phyloP scores from a whole-genome alignment of 2,797 vertebrate species.

The Pipistrellus nathusii region DNA sequence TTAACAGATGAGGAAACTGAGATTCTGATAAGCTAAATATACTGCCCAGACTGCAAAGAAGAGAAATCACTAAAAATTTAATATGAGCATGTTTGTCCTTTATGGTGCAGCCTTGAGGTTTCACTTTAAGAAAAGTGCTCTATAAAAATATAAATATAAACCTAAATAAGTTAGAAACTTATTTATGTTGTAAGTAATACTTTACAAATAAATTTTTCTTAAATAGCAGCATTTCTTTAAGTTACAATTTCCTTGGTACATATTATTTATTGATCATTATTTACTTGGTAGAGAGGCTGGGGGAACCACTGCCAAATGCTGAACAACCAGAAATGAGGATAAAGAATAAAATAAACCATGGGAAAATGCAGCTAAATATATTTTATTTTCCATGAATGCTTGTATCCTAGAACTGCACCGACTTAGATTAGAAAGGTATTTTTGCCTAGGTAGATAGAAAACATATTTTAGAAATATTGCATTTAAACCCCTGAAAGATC shows the following conservation, averaged over 20 bases:
- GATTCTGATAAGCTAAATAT: neutral
- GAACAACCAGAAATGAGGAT: conserved; percentile 43
- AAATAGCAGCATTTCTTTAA: conserved; percentile 56
- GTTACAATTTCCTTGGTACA: conserved; percentile 31
- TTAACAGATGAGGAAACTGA: conserved; percentile 38
- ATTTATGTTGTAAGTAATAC: conserved; percentile 45
- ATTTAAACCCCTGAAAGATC: conserved; percentile 53
- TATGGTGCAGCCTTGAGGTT: conserved; percentile 18
- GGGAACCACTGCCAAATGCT: conserved; percentile 21
- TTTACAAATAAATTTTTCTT: conserved; percentile 47
- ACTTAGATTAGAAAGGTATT: conserved; percentile 53
- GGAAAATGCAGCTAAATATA: conserved; percentile 48
- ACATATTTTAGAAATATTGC: conserved; percentile 49
- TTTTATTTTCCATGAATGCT: conserved; percentile 52
- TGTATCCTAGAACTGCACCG: conserved; percentile 23
- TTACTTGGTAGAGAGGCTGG: conserved; percentile 47
- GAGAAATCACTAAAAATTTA: conserved; percentile 20
- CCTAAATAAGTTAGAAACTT: conserved; percentile 47
- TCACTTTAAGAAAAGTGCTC: conserved; percentile 48
- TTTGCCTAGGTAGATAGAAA: conserved; percentile 29
- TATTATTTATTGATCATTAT: conserved; percentile 17
- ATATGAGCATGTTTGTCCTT: conserved; percentile 32
- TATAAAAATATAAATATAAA: conserved; percentile 56
- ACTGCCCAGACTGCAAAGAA: neutral
- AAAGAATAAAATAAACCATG: conserved; percentile 33